Percentiles rank a stretch among this genome's conserved stretches.
Conservation (phyloP, 2,888 invertebrate genomes). For the Gibbula magus region DNA sequence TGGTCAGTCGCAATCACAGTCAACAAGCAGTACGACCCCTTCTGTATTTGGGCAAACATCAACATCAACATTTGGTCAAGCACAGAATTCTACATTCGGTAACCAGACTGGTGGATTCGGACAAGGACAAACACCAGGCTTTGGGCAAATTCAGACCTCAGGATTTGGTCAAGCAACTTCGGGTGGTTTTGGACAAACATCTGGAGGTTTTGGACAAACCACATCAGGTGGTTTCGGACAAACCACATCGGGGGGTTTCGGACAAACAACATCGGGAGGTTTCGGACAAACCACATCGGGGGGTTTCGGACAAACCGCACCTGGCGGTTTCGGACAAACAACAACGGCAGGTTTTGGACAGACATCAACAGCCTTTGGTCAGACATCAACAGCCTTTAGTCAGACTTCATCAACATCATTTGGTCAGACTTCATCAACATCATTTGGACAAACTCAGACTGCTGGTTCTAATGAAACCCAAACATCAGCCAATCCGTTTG, state of each 20-base stretch:
- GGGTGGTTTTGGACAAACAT: background rate
- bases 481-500: background rate
- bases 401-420: background rate
- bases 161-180: slow-evolving; percentile 27
- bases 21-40: background rate
- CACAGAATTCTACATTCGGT: slow-evolving; percentile 16
- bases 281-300: slow-evolving; percentile 14
- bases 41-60: slow-evolving; percentile 6
- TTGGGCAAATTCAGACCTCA: slow-evolving; percentile 22
- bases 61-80: background rate
- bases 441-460: slow-evolving; percentile 1
- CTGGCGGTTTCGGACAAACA: slow-evolving; percentile 12
- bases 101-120: background rate
- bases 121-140: background rate
- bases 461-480: background rate
- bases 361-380: background rate
- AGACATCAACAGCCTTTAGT: background rate
- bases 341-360: background rate
- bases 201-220: background rate
- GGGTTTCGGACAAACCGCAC: slow-evolving; percentile 9
- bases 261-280: background rate
- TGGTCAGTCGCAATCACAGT: slow-evolving; percentile 21
- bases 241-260: slow-evolving; percentile 18
- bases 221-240: background rate
- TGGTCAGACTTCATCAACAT: background rate